Conservation (phyloP, 2,113 vertebrate species). For the Epinephelus cyanopodus region DNA sequence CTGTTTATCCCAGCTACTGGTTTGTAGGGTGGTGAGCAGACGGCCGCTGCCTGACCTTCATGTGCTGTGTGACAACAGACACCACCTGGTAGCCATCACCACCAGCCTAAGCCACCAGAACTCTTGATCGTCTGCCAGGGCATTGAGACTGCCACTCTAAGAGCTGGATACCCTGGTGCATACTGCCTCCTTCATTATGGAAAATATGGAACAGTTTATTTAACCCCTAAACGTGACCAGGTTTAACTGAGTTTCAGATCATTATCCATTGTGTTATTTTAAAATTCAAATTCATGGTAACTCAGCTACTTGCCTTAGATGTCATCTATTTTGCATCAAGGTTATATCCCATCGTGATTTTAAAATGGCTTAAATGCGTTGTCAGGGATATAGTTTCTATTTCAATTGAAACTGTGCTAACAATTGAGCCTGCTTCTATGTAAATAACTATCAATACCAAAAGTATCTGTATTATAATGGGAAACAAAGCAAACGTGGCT, state of each 20-base stretch:
- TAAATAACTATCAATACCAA: neutral
- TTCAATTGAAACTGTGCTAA: conserved; percentile 1
- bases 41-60: conserved; percentile 42
- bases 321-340: neutral
- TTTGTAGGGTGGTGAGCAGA: conserved; percentile 52
- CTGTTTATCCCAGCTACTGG: conserved; percentile 65
- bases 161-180: conserved; percentile 47
- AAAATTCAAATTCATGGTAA: conserved; percentile 18
- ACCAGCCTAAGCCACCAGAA: conserved; percentile 52
- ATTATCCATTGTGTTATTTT: conserved; percentile 12
- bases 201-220: conserved; percentile 67
- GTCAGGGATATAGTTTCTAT: neutral
- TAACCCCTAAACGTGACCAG: conserved; percentile 42
- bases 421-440: neutral
- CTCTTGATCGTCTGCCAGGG: conserved; percentile 58
- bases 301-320: neutral
- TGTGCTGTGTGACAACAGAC: conserved; percentile 46
- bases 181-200: conserved; percentile 57
- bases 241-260: conserved; percentile 14
- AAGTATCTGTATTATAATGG: neutral
- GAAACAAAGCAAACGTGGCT: neutral
- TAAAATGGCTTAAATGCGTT: neutral
- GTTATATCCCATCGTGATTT: neutral
- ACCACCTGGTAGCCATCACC: conserved; percentile 74
- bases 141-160: conserved; percentile 51